Conservation (phyloP, 2,113 vertebrate species). For the Lasiurus borealis region DNA sequence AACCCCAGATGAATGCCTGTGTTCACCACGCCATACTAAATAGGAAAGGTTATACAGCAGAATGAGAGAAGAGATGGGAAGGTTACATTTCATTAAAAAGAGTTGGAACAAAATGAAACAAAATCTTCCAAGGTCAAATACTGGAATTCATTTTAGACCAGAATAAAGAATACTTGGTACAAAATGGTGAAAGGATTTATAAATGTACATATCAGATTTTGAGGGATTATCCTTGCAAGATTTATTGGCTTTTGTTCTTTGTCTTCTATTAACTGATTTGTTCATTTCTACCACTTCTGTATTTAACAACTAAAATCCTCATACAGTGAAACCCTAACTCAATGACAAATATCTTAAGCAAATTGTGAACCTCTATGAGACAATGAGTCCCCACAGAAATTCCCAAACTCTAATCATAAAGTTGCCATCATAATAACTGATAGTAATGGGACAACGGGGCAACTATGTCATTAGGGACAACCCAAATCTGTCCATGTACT, state of each 20-base stretch:
- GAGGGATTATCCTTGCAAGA: neutral
- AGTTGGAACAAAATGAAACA: slow-evolving; percentile 58
- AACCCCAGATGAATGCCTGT: slow-evolving; percentile 66
- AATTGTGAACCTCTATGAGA: neutral
- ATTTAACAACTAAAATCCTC: neutral
- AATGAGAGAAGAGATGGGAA: slow-evolving; percentile 9
- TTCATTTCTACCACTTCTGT: slow-evolving; percentile 8
- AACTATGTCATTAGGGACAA: neutral
- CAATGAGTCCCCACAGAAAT: neutral
- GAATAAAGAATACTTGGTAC: neutral
- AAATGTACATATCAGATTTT: slow-evolving; percentile 2
- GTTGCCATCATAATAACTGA: neutral
- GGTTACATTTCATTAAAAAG: slow-evolving; percentile 66
- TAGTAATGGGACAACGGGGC: neutral
- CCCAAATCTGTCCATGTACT: neutral
- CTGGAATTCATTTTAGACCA: slow-evolving; percentile 53
- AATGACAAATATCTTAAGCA: neutral
- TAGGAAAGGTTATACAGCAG: neutral
- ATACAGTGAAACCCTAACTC: slow-evolving; percentile 7
- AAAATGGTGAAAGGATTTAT: slow-evolving; percentile 16
- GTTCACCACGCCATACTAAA: neutral
- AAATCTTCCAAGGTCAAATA: slow-evolving; percentile 51
- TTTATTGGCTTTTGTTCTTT: slow-evolving; percentile 29
- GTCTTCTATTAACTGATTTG: neutral
- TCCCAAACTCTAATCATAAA: neutral